Base-by-base conservation (phyloP, 2,888 invertebrate species). In the Drosophila pseudotalamancana region DNA sequence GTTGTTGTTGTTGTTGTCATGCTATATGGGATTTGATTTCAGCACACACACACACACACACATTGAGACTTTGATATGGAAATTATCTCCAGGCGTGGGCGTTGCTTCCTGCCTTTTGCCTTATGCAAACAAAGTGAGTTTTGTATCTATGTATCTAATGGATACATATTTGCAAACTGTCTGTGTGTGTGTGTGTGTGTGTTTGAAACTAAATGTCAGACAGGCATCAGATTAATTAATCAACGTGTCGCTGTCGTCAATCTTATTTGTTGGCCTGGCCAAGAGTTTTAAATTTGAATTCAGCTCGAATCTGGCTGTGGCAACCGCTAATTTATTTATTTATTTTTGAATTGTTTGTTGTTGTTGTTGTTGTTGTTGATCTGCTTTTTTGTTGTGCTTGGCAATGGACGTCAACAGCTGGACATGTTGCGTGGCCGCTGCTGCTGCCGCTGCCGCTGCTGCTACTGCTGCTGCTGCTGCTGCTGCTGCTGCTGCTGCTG, bases 21-120 rank as follows among this genome's bases (percentile, higher is more conserved):
- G 83, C 73, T 83, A 77, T 81, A 86, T 86, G 77, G 77, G 87
- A 84, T 84, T 84, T 84, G 87, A 84, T 84, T 81, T 84, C 87
- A 78, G 64, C 46, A 53, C 53, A 48, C 48, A 61, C n/a, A 49
- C 27, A 16, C 31, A 11, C 9, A 25, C 9, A 31, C 16, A 25
- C 11, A 40, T 42, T n/a, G n/a, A n/a, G n/a, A n/a, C n/a, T 83
- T 76, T 72, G 77, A 82, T 82, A 74, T 39, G 62, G 60, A 51
- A 29, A 35, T 46, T 48, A 45, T 50, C 35, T 60, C 14, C 8
- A 9, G 6, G 40, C 50, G 84, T 62, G 53, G 70, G 68, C 56
- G 64, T 56, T 9, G 32, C 40, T 72, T 72, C 72, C 72, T 72
- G 69, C 63, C 19, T 14, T 32, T 37, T 14, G 21, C 1, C 21